Percentiles rank a stretch among this genome's conserved stretches.
These are phyloP conservation scores for Chironomus tepperi DNA, from an alignment of 1,140 invertebrate genomes.

Conservation along the genomic window DNA sequence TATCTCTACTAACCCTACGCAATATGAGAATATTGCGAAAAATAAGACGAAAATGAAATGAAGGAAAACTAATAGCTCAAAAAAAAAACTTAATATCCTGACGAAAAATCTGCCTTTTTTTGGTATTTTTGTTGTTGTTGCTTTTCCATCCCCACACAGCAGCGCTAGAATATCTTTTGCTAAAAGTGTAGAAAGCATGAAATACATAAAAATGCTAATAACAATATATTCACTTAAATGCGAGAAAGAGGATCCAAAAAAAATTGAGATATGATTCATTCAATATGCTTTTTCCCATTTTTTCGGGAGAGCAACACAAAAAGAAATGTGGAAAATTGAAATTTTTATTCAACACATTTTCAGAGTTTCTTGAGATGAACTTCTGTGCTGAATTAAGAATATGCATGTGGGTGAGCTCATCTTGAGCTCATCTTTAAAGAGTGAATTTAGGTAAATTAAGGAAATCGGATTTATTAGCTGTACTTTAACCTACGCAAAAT, in stretches of 20 bases:
- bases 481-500: too few relatives aligned
- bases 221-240: slow-evolving; percentile 4
- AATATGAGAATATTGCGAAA: neutral
- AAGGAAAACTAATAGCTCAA: slow-evolving; percentile 24
- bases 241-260: neutral
- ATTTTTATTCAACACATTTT: neutral
- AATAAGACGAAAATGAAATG: neutral
- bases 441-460: too few relatives aligned
- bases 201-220: slow-evolving; percentile 23
- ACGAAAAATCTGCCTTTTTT: neutral
- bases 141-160: neutral
- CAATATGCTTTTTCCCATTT: slow-evolving; percentile 12
- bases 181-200: neutral
- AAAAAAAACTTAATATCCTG: slow-evolving; percentile 23
- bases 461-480: too few relatives aligned
- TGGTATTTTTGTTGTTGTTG: too few relatives aligned
- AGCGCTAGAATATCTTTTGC: neutral
- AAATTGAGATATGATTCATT: slow-evolving; percentile 18
- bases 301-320: neutral
- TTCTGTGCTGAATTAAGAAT: too few relatives aligned
- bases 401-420: too few relatives aligned
- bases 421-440: too few relatives aligned
- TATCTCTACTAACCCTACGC: neutral
- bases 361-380: too few relatives aligned
- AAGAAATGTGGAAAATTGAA: neutral